phyloP scores from a whole-genome alignment of 2,888 invertebrate genomes.

The Crepidodera aurea region DNA sequence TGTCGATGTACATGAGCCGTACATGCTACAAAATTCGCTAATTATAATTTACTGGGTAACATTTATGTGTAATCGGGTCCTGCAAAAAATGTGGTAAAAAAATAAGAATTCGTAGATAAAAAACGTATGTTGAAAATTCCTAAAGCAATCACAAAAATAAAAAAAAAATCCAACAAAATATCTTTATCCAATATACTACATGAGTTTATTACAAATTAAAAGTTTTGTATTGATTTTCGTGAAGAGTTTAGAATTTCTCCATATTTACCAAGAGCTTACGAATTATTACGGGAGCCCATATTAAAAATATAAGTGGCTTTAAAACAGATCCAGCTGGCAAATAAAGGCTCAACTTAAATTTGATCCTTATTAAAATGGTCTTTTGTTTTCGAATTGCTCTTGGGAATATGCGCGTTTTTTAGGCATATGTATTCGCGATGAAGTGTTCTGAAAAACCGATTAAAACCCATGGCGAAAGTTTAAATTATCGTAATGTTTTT shows the following conservation, averaged over 20 bases:
- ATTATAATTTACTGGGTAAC: too few species aligned
- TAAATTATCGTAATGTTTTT: conserved; percentile 15
- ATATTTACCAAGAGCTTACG: conserved; percentile 47
- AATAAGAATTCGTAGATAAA: too few species aligned
- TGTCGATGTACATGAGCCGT: too few species aligned
- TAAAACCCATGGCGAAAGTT: conserved; percentile 16
- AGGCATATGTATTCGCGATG: conserved; percentile 12
- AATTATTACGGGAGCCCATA: conserved; percentile 52
- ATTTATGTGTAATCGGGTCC: too few species aligned
- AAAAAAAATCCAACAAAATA: too few species aligned
- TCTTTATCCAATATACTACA: too few species aligned
- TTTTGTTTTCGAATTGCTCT: conserved; percentile 59
- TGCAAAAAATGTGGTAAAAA: too few species aligned
- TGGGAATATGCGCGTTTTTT: conserved; percentile 46
- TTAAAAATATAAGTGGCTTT: conserved; percentile 61
- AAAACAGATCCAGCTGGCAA: conserved; percentile 59
- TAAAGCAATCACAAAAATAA: too few species aligned
- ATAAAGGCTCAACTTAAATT: conserved; percentile 60
- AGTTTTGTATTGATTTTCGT: conserved; percentile 21
- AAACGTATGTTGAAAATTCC: too few species aligned
- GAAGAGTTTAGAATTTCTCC: conserved; percentile 37
- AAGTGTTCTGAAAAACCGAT: conserved; percentile 15
- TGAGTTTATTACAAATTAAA: conserved; percentile 10
- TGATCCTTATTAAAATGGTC: conserved; percentile 60
- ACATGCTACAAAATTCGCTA: too few species aligned